Conservation (phyloP, 2,888 invertebrate species). For the Melanostoma scalare region DNA sequence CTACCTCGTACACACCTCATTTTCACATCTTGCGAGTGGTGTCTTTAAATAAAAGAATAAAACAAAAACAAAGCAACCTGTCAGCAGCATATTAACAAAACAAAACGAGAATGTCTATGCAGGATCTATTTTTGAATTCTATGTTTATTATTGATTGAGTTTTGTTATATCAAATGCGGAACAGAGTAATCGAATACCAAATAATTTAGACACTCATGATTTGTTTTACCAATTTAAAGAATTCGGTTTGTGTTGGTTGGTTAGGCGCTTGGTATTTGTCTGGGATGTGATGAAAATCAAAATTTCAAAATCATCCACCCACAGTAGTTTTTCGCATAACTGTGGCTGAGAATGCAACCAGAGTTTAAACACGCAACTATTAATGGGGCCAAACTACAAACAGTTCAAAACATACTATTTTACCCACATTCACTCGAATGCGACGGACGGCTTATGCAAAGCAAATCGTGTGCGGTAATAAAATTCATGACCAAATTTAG, state of each 20-base stretch:
- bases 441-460: constrained; percentile 38
- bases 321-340: constrained; percentile 38
- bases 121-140: too few relatives aligned
- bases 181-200: constrained; percentile 7
- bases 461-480: constrained; percentile 44
- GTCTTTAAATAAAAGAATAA: too few relatives aligned
- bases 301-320: constrained; percentile 67
- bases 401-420: constrained; percentile 40
- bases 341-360: constrained; percentile 43
- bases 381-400: constrained; percentile 63
- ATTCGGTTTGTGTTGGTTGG: constrained; percentile 33
- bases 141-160: too few relatives aligned
- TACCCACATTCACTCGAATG: constrained; percentile 44
- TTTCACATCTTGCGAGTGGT: constrained; percentile 38
- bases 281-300: constrained; percentile 49
- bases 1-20: constrained; percentile 51
- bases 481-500: constrained; percentile 67
- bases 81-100: too few relatives aligned
- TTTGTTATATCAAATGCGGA: neutral
- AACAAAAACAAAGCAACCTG: too few relatives aligned
- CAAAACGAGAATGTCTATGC: too few relatives aligned
- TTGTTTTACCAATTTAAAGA: constrained; percentile 26
- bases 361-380: constrained; percentile 10
- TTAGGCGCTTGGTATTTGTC: neutral
- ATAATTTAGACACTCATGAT: constrained; percentile 15